Percentiles rank a stretch among this genome's conserved stretches.
Evolutionary conservation across 2,888 invertebrate genomes (phyloP).

Genomic region (Ischnura elegans): DNA sequence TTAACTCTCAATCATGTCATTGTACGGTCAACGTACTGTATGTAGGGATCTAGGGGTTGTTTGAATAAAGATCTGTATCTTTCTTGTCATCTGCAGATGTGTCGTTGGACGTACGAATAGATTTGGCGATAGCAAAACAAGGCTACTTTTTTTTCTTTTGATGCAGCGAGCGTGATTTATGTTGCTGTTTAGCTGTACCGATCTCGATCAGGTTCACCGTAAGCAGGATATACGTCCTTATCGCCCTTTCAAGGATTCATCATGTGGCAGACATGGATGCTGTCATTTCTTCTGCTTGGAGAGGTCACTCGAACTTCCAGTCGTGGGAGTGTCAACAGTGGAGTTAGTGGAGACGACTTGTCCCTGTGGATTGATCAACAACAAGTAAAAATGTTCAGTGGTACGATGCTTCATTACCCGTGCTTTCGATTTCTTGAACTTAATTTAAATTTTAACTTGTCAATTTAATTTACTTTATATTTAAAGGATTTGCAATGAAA

Average conservation of each 20-base stretch:
- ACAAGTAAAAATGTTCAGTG: slow-evolving; percentile 94
- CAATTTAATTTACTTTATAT: slow-evolving; percentile 68
- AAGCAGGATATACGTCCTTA: slow-evolving; percentile 12
- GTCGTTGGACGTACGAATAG: background rate
- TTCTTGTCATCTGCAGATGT: background rate
- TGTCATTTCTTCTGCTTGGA: slow-evolving; percentile 59
- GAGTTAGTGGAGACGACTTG: slow-evolving; percentile 57
- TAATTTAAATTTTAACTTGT: background rate
- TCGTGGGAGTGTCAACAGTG: slow-evolving; percentile 58
- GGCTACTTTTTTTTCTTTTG: slow-evolving; percentile 54
- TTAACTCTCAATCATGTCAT: slow-evolving; percentile 8
- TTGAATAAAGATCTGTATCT: background rate
- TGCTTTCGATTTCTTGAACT: background rate
- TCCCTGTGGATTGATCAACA: slow-evolving; percentile 92
- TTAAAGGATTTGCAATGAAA: slow-evolving; percentile 89
- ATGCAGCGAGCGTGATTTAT: slow-evolving; percentile 59
- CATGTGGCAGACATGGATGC: slow-evolving; percentile 52
- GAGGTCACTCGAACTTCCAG: slow-evolving; percentile 55
- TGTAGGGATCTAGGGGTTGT: background rate
- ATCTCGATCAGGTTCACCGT: slow-evolving; percentile 36
- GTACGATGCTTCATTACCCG: slow-evolving; percentile 79
- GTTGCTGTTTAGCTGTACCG: slow-evolving; percentile 55
- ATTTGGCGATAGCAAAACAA: slow-evolving; percentile 29
- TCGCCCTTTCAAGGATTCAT: background rate
- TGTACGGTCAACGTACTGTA: background rate